Evolutionary conservation across 2,113 vertebrate genomes (phyloP).

Genomic region (Rhadina sibilatrix): DNA sequence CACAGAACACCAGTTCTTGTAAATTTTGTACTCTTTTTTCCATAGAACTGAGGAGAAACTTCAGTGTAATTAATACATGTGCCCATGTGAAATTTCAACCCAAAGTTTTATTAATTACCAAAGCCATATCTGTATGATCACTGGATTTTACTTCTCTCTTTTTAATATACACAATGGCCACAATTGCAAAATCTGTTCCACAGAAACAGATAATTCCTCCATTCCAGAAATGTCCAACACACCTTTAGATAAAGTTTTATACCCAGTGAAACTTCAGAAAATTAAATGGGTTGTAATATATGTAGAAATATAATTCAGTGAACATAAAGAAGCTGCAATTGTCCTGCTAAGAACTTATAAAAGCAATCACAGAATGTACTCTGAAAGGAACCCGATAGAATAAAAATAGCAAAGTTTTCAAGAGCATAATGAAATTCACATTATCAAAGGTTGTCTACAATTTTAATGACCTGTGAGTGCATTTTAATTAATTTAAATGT

Average conservation of each 20-base stretch:
- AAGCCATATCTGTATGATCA: neutral
- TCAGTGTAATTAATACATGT: neutral
- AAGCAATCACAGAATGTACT: neutral
- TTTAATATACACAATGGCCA: neutral
- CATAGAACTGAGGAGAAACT: neutral
- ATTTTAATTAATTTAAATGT: constrained; percentile 39
- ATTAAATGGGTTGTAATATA: neutral
- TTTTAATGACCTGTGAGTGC: neutral
- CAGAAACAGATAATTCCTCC: neutral
- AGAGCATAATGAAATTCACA: neutral
- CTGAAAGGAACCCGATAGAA: neutral
- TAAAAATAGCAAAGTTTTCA: neutral
- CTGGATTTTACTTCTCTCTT: neutral
- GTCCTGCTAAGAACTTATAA: neutral
- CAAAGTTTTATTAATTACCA: neutral
- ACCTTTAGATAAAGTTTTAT: neutral
- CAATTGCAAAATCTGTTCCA: neutral
- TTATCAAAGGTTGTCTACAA: neutral
- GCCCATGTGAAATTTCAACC: neutral
- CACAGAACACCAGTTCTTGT: neutral
- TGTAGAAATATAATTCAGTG: neutral
- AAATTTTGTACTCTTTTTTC: neutral
- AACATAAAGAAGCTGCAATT: neutral
- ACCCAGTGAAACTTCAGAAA: neutral
- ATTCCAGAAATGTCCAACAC: neutral